A percentile compares a stretch with the other conserved stretches of the same genome.
Conservation (phyloP, 1,140 invertebrate genomes). For the Nymphalis io region DNA sequence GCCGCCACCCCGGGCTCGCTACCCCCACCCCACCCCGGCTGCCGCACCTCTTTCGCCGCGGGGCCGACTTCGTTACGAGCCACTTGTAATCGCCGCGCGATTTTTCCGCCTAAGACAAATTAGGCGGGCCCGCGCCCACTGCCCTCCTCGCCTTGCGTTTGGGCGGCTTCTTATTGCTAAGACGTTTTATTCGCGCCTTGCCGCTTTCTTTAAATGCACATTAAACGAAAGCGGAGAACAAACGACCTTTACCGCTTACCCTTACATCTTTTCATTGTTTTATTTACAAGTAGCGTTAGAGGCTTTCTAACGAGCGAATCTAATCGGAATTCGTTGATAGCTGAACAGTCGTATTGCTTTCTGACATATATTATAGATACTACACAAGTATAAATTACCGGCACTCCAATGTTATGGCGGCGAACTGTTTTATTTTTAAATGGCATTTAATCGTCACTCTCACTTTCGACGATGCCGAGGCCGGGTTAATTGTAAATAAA, state of each 20-base stretch:
- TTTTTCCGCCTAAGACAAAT: conserved; percentile 80
- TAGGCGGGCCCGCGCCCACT: conserved; percentile 69
- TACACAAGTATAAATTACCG: conserved; percentile 57
- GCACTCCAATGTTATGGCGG: conserved; percentile 63
- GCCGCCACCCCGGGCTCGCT: conserved; percentile 47
- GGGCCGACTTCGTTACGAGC: conserved; percentile 77
- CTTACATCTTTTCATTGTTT: conserved; percentile 11
- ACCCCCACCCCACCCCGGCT: conserved; percentile 40
- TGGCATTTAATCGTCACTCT: conserved; percentile 79
- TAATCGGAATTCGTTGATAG: conserved; percentile 32
- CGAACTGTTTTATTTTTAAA: conserved; percentile 79
- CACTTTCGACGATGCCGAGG: conserved; percentile 69
- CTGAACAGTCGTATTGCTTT: conserved; percentile 28
- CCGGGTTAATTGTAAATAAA: conserved; percentile 81
- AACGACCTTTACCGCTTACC: conserved; percentile 10
- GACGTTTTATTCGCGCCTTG: conserved; percentile 57
- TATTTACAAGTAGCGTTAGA: conserved; percentile 7
- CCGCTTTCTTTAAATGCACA: conserved; percentile 31
- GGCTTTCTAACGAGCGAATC: conserved; percentile 5
- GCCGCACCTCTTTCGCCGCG: conserved; percentile 47
- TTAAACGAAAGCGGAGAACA: background rate
- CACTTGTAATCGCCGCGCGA: conserved; percentile 79
- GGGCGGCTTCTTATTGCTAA: conserved; percentile 66
- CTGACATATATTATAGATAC: conserved; percentile 33
- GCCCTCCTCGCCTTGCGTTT: conserved; percentile 55